phyloP scores from a whole-genome alignment of 2,113 vertebrate genomes.

The Lichenostomus cassidix region DNA sequence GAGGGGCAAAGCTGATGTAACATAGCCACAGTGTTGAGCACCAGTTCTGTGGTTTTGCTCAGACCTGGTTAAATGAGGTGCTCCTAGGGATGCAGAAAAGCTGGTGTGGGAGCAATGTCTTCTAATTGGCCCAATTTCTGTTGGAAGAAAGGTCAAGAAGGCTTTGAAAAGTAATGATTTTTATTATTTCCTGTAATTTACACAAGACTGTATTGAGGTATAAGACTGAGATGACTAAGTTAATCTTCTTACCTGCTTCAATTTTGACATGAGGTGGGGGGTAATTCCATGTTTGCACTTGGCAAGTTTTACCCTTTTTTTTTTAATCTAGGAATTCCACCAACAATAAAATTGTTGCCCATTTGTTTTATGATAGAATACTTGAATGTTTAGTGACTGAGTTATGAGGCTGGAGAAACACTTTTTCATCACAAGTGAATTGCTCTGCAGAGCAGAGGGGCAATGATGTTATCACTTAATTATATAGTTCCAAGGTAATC shows the following conservation, averaged over 20 bases:
- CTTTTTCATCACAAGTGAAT: background rate
- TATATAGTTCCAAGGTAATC: background rate
- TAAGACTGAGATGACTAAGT: background rate
- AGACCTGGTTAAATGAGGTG: background rate
- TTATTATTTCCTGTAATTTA: background rate
- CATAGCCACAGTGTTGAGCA: background rate
- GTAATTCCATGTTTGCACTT: background rate
- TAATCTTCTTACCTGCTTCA: background rate
- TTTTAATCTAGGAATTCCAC: background rate
- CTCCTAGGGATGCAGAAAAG: background rate
- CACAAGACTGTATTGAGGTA: background rate
- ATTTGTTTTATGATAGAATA: background rate
- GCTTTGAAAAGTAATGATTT: background rate
- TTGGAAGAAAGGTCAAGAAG: background rate
- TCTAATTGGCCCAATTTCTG: background rate
- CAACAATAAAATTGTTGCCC: background rate
- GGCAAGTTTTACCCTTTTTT: background rate
- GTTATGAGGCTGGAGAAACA: background rate
- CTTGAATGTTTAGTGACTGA: background rate
- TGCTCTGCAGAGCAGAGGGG: background rate
- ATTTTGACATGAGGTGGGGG: background rate
- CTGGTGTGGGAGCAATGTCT: background rate
- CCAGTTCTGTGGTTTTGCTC: background rate
- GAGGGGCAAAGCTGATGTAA: background rate
- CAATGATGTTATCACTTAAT: conserved; percentile 12